Conservation (phyloP, 2,797 vertebrate genomes). For the Lepilemur septentrionalis region DNA sequence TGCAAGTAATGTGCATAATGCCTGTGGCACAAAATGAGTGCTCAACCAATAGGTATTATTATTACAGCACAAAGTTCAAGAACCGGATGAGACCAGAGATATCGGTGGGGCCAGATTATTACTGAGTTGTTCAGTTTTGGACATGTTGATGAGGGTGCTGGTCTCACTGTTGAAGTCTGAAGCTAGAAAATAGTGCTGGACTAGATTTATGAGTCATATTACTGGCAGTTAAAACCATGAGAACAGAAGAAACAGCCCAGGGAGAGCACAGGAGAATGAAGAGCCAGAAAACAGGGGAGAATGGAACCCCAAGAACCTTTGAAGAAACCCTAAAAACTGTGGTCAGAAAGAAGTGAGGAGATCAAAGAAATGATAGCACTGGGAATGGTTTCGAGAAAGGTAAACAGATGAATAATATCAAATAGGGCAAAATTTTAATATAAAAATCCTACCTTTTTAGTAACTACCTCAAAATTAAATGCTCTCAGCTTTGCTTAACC, state of each 20-base stretch:
- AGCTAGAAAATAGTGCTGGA: not conserved
- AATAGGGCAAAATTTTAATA: not conserved
- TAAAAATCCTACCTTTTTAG: not conserved
- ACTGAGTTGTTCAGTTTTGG: not conserved
- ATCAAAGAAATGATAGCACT: not conserved
- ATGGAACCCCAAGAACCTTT: not conserved
- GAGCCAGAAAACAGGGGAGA: not conserved
- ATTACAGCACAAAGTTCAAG: not conserved
- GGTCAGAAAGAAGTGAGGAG: not conserved
- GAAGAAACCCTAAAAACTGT: not conserved
- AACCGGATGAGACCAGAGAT: not conserved
- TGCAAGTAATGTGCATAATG: not conserved
- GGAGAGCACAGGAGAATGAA: not conserved
- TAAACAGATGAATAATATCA: not conserved
- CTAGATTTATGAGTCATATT: not conserved
- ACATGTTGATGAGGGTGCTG: not conserved
- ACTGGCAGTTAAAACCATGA: not conserved
- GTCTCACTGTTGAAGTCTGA: not conserved
- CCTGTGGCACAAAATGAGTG: not conserved
- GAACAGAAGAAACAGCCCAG: not conserved
- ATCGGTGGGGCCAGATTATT: not conserved
- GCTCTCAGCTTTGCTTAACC: not conserved
- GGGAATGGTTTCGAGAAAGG: not conserved
- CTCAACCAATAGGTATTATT: not conserved
- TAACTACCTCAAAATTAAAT: slow-evolving; percentile 5